Evolutionary conservation across 2,888 invertebrate species (phyloP).

Genomic region (Toxonevra muliebris): DNA sequence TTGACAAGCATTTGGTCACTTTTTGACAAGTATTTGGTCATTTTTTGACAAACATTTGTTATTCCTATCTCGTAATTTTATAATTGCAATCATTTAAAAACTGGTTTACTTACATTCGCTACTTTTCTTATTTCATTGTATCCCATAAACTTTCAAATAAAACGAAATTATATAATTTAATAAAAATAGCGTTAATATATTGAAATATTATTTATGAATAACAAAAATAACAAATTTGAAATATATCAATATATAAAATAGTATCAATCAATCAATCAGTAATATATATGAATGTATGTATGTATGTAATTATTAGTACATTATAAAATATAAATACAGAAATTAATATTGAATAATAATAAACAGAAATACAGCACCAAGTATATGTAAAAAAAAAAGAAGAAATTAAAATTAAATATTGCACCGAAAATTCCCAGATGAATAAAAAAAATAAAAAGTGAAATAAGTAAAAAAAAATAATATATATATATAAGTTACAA

Average conservation of each 20-base stretch:
- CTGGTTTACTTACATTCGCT: no score
- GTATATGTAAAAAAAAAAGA: not conserved
- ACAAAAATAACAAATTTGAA: slow-evolving; percentile 18
- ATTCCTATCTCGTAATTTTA: no score
- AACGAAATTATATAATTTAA: not conserved
- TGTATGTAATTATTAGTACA: not conserved
- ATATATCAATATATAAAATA: no score
- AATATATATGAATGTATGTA: not conserved
- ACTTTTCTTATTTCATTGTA: no score
- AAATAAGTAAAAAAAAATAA: slow-evolving; percentile 22
- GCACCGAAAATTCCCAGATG: slow-evolving; percentile 34
- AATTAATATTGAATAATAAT: slow-evolving; percentile 5
- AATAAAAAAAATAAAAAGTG: slow-evolving; percentile 6
- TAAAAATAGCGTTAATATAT: slow-evolving; percentile 15
- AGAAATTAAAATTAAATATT: slow-evolving; percentile 29
- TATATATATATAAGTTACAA: not conserved
- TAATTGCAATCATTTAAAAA: no score
- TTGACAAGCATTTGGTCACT: no score
- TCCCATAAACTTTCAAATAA: no score
- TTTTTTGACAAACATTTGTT: no score
- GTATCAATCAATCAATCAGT: no score
- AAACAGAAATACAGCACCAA: slow-evolving; percentile 6
- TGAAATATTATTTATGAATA: slow-evolving; percentile 15
- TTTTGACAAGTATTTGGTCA: no score
- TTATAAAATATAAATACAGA: not conserved